Conservation (phyloP, 2,888 invertebrate species). For the Zhuqinia jingwanae region DNA sequence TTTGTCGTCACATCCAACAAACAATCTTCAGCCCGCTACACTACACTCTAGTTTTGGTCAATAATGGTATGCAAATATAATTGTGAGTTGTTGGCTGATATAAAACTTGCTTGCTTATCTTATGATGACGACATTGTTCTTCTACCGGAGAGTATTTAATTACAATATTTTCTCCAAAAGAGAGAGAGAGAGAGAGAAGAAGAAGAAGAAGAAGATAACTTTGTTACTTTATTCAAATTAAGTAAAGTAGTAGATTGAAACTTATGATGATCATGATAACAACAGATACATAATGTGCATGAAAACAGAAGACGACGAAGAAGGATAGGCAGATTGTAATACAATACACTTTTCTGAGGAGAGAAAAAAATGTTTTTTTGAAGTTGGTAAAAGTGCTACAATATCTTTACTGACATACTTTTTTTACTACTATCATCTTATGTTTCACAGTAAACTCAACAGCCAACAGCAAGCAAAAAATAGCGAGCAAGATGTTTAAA, state of each 20-base stretch:
- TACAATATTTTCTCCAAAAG: not conserved
- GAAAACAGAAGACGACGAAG: not conserved
- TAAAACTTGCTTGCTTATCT: too few relatives aligned
- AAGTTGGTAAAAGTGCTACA: not conserved
- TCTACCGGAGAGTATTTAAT: not conserved
- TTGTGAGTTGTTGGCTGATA: too few relatives aligned
- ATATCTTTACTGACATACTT: not conserved
- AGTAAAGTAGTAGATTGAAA: too few relatives aligned
- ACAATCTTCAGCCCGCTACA: too few relatives aligned
- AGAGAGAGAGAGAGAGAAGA: not conserved
- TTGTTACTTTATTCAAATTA: too few relatives aligned
- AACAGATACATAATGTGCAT: too few relatives aligned
- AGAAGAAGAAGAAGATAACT: not conserved
- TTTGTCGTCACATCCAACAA: too few relatives aligned
- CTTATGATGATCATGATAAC: too few relatives aligned
- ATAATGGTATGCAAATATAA: too few relatives aligned
- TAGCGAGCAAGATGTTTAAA: constrained; percentile 23
- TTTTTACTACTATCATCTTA: not conserved
- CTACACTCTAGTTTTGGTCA: too few relatives aligned
- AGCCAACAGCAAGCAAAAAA: not conserved
- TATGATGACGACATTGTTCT: not conserved
- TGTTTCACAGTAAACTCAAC: constrained; percentile 27
- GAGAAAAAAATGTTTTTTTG: too few relatives aligned
- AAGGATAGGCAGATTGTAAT: constrained; percentile 7
- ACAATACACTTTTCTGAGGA: not conserved